phyloP scores from a whole-genome alignment of 2,888 invertebrate genomes.

The Melanchra persicariae region DNA sequence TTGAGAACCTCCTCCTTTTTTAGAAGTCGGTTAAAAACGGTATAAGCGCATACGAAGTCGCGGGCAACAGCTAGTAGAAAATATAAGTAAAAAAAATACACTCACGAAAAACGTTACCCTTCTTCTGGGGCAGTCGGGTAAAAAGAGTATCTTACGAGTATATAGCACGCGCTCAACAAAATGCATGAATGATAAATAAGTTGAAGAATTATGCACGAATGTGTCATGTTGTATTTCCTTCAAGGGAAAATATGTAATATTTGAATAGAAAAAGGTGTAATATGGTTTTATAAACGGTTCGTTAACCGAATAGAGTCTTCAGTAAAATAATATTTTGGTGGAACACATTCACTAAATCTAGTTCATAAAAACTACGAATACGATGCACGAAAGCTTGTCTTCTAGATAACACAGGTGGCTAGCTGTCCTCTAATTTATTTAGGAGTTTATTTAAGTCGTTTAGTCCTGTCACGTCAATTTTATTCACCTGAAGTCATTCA shows the following conservation, averaged over 20 bases:
- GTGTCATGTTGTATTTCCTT: not conserved
- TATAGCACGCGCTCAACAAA: not conserved
- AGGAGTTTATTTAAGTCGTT: not conserved
- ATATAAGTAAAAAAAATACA: not conserved
- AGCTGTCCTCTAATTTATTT: not conserved
- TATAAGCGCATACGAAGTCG: too few relatives aligned
- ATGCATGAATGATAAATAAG: slow-evolving; percentile 24
- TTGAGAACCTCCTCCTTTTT: too few relatives aligned
- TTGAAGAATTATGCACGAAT: slow-evolving; percentile 15
- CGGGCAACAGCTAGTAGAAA: too few relatives aligned
- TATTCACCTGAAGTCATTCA: too few relatives aligned
- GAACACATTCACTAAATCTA: not conserved
- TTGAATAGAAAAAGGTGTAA: not conserved
- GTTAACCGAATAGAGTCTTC: not conserved
- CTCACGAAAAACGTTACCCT: too few relatives aligned
- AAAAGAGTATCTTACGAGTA: not conserved
- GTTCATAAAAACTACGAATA: not conserved
- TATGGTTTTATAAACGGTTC: not conserved
- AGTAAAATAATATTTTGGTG: not conserved
- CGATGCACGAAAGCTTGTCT: not conserved
- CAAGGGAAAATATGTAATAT: not conserved
- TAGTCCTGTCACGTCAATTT: too few relatives aligned
- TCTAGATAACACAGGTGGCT: not conserved
- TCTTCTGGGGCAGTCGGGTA: not conserved
- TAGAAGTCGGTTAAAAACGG: too few relatives aligned